Conservation (phyloP, 2,888 invertebrate species). For the Temnothorax rugatulus region DNA sequence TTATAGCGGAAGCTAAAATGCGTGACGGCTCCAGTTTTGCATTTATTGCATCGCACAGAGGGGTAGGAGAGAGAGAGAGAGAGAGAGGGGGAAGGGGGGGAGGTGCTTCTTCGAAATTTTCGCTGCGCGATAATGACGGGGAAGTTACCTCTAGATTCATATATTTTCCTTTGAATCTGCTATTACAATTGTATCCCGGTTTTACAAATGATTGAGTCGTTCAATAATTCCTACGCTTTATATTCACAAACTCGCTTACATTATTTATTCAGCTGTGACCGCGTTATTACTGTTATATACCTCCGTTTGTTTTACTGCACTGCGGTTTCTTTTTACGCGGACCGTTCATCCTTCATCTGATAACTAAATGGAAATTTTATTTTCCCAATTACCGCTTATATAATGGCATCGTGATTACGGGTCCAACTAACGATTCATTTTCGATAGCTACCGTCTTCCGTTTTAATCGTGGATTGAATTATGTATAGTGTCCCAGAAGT, state of each 20-base stretch:
- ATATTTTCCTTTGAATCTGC: constrained; percentile 10
- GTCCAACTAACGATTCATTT: constrained; percentile 65
- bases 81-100: not conserved
- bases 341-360: constrained; percentile 26
- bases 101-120: constrained; percentile 17
- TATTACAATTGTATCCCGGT: constrained; percentile 10
- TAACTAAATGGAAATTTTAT: constrained; percentile 52
- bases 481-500: not conserved
- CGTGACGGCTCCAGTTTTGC: constrained; percentile 62
- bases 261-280: constrained; percentile 40
- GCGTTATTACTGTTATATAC: not conserved
- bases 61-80: not conserved
- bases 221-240: constrained; percentile 33
- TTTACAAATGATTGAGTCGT: constrained; percentile 12
- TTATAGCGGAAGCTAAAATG: constrained; percentile 60
- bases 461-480: constrained; percentile 60
- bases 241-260: constrained; percentile 38
- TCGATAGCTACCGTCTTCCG: constrained; percentile 60
- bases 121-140: not conserved
- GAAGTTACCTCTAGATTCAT: not conserved
- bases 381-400: constrained; percentile 60
- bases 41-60: constrained; percentile 38
- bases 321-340: not conserved
- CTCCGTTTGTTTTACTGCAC: constrained; percentile 32
- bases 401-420: constrained; percentile 54